Percentiles rank a stretch among this genome's conserved stretches.
These are phyloP conservation scores for Rhagonycha lutea DNA, from an alignment of 2,888 invertebrate genomes.

Conservation along the genomic window DNA sequence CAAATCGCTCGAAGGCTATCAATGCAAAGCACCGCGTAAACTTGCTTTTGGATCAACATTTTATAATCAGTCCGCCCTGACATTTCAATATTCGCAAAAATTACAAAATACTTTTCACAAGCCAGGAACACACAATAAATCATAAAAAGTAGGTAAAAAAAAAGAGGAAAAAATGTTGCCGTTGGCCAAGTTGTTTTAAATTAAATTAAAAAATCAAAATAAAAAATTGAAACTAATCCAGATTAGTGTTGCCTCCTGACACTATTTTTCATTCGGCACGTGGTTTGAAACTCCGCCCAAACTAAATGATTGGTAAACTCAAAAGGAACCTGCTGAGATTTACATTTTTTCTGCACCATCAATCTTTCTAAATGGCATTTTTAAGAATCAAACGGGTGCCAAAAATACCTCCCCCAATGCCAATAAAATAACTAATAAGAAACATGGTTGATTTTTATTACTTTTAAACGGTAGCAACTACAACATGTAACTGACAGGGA, in stretches of 20 bases:
- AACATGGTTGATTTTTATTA: slow-evolving; percentile 5
- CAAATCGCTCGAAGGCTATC: no score
- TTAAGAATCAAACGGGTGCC: slow-evolving; percentile 11
- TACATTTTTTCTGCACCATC: slow-evolving; percentile 13
- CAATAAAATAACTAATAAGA: slow-evolving; percentile 7
- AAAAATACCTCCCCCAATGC: slow-evolving; percentile 14
- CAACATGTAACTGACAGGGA: background rate
- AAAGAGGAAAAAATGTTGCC: no score
- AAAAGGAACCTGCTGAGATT: slow-evolving; percentile 3
- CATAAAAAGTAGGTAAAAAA: no score
- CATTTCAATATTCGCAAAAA: no score
- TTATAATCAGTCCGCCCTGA: no score
- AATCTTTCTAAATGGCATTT: slow-evolving; percentile 16
- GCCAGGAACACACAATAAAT: no score
- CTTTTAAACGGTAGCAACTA: background rate
- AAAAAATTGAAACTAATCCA: background rate
- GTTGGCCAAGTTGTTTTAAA: background rate
- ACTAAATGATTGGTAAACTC: slow-evolving; percentile 9
- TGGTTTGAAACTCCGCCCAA: slow-evolving; percentile 16
- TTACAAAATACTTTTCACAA: no score
- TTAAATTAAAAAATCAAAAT: background rate
- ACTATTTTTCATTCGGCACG: slow-evolving; percentile 17
- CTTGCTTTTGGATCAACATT: no score
- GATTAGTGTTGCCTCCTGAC: background rate
- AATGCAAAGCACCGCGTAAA: no score